Conservation (phyloP, 2,797 vertebrate species). For the Muscicapa striata region DNA sequence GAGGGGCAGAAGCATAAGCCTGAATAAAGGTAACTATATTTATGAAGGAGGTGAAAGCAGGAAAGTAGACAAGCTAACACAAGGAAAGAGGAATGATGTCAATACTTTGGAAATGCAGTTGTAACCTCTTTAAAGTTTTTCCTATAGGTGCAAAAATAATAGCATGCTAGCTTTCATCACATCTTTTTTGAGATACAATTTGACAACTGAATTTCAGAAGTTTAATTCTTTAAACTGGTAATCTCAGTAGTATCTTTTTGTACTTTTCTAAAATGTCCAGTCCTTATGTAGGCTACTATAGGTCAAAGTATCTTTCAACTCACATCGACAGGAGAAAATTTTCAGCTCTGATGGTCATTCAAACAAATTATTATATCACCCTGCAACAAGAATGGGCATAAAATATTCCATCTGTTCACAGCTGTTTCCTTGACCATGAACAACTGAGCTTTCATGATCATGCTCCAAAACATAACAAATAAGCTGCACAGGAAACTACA, state of each 20-base stretch:
- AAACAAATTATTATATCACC: not conserved
- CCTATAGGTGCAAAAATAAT: not conserved
- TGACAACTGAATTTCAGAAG: not conserved
- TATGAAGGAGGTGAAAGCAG: not conserved
- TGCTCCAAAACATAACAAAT: not conserved
- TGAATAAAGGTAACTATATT: not conserved
- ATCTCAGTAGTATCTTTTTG: not conserved
- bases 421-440: not conserved
- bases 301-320: not conserved
- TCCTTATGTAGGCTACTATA: not conserved
- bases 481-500: not conserved
- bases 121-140: not conserved
- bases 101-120: not conserved
- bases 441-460: not conserved
- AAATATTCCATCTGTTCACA: not conserved
- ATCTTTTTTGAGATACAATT: not conserved
- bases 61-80: not conserved
- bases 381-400: not conserved
- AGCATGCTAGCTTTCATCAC: not conserved
- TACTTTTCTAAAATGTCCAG: not conserved
- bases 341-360: not conserved
- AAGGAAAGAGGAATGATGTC: not conserved
- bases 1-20: not conserved
- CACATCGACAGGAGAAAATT: not conserved
- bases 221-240: not conserved